Base-by-base conservation (phyloP, 1,140 invertebrate genomes). In the Anthonomus grandis region DNA sequence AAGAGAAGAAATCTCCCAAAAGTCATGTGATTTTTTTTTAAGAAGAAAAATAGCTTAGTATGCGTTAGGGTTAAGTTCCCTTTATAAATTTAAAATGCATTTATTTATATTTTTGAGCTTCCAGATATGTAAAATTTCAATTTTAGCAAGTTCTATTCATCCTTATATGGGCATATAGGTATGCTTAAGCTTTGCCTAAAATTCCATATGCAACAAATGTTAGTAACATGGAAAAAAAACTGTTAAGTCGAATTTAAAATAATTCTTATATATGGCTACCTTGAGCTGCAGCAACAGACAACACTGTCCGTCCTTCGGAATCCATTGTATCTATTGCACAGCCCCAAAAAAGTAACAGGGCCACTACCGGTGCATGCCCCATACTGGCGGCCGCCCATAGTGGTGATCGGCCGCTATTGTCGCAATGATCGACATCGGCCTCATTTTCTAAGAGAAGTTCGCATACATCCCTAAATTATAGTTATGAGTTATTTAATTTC, bases 241-340 rank as follows among this genome's bases (percentile, higher is more conserved):
- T 25, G 10, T 48, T 9, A 17, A 9, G 17, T 39, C 5, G 17
- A 17, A 15, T 37, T 50, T 15, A n/a, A 25, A 1, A 5, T 37
- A 10, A n/a, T 10, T 38, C 31, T 3, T 48, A 2, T 5, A 2
- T 27, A n/a, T 1, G 3, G 10, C 27, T 50, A 64, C 92, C 92
- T 75, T 95, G 90, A 4, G 90, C 89, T 13, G 91, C 90, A 1
- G 91, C 91, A 1, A 93, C 89, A 49, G 86, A 88, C 0, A 91
- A 76, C 10, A 91, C 93, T 0, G 92, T 97, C 31, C 93, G 81
- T 17, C 95, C 95, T 74, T 96, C 93, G 13, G 84, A 83, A 71
- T 95, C 92, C 69, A 94, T 93, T 50, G 86, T 87, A 74, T 94
- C 91, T 17, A 93, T 87, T 67, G 90, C 90, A 63, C 90, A 91